Percentiles rank a stretch among this genome's conserved stretches.
These are phyloP conservation scores for Apodemia hepburni DNA, from an alignment of 2,888 invertebrate genomes.

Conservation along the genomic window DNA sequence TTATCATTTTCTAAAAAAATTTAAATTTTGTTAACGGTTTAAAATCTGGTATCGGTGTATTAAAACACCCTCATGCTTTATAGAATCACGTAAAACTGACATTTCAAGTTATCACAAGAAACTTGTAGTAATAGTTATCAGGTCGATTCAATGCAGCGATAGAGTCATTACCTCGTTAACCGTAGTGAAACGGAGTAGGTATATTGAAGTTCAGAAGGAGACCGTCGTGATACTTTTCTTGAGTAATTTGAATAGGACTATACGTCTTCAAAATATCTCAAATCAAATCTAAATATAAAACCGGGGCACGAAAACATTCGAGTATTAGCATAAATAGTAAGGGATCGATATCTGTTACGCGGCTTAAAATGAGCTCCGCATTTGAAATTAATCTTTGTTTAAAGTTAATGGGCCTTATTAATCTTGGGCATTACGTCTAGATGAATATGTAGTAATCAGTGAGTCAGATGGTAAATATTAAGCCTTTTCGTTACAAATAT, in stretches of 20 bases:
- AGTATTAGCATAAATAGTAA: constrained; percentile 34
- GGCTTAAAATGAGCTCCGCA: constrained; percentile 36
- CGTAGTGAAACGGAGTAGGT: too few relatives aligned
- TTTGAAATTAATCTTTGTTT: constrained; percentile 71
- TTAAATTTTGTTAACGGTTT: too few relatives aligned
- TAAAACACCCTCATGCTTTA: too few relatives aligned
- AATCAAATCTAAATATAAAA: not conserved
- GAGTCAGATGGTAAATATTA: constrained; percentile 40
- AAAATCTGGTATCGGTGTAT: not conserved
- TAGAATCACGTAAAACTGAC: too few relatives aligned
- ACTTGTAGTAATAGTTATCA: too few relatives aligned
- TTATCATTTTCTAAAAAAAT: too few relatives aligned
- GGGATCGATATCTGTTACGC: constrained; percentile 40
- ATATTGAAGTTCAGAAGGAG: too few relatives aligned
- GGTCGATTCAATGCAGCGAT: too few relatives aligned
- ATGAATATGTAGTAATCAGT: constrained; percentile 67
- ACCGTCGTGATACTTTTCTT: too few relatives aligned
- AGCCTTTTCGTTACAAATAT: not conserved
- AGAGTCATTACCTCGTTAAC: too few relatives aligned
- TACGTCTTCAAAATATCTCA: not conserved
- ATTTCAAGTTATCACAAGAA: too few relatives aligned
- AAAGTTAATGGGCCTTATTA: constrained; percentile 71
- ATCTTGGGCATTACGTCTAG: constrained; percentile 67
- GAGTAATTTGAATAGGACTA: too few relatives aligned
- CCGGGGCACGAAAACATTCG: not conserved